Evolutionary conservation across 2,888 invertebrate species (phyloP).

Genomic region (Acanthosoma haemorrhoidale): DNA sequence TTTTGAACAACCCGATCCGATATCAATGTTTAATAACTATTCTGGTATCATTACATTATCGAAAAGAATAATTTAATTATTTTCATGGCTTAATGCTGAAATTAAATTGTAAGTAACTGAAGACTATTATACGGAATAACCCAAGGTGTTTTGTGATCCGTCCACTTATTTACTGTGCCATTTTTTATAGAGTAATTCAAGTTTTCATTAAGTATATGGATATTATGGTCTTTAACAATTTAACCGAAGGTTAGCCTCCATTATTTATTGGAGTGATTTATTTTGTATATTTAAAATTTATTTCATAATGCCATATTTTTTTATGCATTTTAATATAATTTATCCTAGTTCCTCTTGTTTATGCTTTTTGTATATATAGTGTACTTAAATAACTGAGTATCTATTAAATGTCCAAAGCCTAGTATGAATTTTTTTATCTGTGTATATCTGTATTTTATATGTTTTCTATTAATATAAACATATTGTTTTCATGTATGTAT

Average conservation of each 20-base stretch:
- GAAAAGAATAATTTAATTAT: neutral
- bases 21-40: neutral
- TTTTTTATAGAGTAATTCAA: conserved; percentile 20
- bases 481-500: neutral
- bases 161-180: conserved; percentile 26
- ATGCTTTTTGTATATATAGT: conserved; percentile 26
- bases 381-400: conserved; percentile 16
- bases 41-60: neutral
- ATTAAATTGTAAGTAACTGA: conserved; percentile 21
- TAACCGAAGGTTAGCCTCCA: conserved; percentile 24
- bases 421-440: neutral
- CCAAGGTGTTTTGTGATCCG: conserved; percentile 16
- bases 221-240: neutral
- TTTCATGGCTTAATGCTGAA: neutral
- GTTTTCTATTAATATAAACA: neutral
- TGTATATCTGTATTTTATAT: neutral
- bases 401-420: conserved; percentile 18
- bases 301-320: conserved; percentile 29
- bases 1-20: neutral
- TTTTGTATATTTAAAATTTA: conserved; percentile 16
- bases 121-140: conserved; percentile 16
- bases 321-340: conserved; percentile 19
- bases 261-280: conserved; percentile 21
- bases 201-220: neutral
- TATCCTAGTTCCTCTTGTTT: conserved; percentile 26